Evolutionary conservation across 2,888 invertebrate species (phyloP).

Genomic region (Erebia ligea): DNA sequence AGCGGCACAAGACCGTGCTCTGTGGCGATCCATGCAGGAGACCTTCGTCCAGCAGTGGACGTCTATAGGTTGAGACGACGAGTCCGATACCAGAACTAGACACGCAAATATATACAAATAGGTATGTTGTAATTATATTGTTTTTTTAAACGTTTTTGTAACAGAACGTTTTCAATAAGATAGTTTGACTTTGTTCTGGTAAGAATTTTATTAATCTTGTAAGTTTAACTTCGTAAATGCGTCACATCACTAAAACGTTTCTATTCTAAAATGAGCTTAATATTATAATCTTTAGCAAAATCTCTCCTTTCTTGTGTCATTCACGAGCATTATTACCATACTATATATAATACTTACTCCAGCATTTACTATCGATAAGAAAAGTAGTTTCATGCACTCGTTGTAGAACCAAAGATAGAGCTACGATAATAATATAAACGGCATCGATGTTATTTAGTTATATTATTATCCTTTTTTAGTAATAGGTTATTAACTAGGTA

Average conservation of each 20-base stretch:
- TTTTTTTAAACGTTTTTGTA: too few species aligned
- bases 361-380: conserved; percentile 12
- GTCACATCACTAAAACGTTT: background rate
- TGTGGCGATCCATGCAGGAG: too few species aligned
- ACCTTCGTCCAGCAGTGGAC: too few species aligned
- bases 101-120: too few species aligned
- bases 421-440: background rate
- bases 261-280: background rate
- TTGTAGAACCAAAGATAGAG: background rate
- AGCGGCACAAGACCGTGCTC: too few species aligned
- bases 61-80: too few species aligned
- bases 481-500: too few species aligned
- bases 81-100: too few species aligned
- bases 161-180: too few species aligned
- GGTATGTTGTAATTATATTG: too few species aligned
- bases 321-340: background rate
- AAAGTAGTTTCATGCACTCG: background rate
- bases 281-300: conserved; percentile 4
- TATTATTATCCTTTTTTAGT: background rate
- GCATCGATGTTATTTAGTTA: background rate
- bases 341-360: background rate
- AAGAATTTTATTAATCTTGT: background rate
- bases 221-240: background rate
- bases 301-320: background rate
- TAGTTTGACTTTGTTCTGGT: too few species aligned